Evolutionary conservation across 2,888 invertebrate species (phyloP).

Genomic region (Drosophila fulvimacula): DNA sequence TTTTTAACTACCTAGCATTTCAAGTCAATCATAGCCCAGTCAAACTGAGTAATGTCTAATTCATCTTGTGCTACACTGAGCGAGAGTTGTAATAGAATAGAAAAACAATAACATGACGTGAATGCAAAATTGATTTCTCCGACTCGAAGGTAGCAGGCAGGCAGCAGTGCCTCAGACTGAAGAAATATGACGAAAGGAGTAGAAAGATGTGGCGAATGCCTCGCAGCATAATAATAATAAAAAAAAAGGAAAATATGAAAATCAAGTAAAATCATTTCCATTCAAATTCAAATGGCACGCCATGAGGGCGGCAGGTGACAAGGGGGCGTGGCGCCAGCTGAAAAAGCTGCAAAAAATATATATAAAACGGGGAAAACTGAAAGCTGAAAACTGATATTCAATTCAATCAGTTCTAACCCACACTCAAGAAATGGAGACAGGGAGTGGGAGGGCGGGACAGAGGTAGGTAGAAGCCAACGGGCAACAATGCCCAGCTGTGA

Average conservation of each 20-base stretch:
- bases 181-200: constrained; percentile 1
- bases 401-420: constrained; percentile 69
- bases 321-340: constrained; percentile 32
- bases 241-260: constrained; percentile 59
- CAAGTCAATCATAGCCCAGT: background rate
- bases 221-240: constrained; percentile 9
- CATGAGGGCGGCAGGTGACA: background rate
- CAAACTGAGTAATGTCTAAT: background rate
- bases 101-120: background rate
- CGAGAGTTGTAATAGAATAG: constrained; percentile 3
- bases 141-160: background rate
- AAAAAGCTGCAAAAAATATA: constrained; percentile 50
- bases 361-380: constrained; percentile 6
- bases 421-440: background rate
- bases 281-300: constrained; percentile 72
- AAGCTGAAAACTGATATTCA: constrained; percentile 76
- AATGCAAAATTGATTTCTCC: constrained; percentile 5
- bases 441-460: background rate
- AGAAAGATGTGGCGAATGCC: constrained; percentile 6
- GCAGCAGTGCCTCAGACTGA: background rate
- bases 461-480: constrained; percentile 14
- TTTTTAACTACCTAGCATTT: background rate
- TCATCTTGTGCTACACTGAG: constrained; percentile 1
- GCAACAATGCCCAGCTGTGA: constrained; percentile 60
- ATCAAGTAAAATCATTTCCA: constrained; percentile 78